phyloP scores from a whole-genome alignment of 2,113 vertebrate species.

The Aplodontia rufa region DNA sequence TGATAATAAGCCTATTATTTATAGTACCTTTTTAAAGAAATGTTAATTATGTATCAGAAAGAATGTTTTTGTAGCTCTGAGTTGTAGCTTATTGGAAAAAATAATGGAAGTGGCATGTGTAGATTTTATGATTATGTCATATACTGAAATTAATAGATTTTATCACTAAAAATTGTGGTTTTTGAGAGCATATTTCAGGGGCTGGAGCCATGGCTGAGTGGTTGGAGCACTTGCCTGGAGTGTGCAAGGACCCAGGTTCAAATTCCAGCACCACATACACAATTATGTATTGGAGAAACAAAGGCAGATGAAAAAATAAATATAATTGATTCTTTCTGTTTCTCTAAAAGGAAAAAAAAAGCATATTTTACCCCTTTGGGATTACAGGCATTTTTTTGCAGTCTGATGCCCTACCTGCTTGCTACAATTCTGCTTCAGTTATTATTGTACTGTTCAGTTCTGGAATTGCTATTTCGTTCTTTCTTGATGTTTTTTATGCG shows the following conservation, averaged over 20 bases:
- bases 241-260: too few relatives aligned
- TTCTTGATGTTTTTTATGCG: not conserved
- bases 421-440: not conserved
- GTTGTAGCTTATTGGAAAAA: not conserved
- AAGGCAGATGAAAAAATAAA: too few relatives aligned
- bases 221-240: too few relatives aligned
- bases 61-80: not conserved
- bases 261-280: too few relatives aligned
- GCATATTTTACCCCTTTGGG: not conserved
- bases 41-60: constrained; percentile 30
- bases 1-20: constrained; percentile 56
- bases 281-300: too few relatives aligned
- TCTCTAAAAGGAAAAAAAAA: too few relatives aligned
- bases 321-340: too few relatives aligned
- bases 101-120: not conserved
- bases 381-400: not conserved
- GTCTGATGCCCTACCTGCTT: not conserved
- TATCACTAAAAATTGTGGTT: not conserved
- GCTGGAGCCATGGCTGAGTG: too few relatives aligned
- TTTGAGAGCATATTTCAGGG: too few relatives aligned
- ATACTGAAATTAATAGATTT: not conserved
- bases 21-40: constrained; percentile 46
- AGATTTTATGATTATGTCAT: constrained; percentile 18
- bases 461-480: not conserved
- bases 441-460: not conserved